phyloP scores from a whole-genome alignment of 2,888 invertebrate species.

The Cryptus viduatorius region DNA sequence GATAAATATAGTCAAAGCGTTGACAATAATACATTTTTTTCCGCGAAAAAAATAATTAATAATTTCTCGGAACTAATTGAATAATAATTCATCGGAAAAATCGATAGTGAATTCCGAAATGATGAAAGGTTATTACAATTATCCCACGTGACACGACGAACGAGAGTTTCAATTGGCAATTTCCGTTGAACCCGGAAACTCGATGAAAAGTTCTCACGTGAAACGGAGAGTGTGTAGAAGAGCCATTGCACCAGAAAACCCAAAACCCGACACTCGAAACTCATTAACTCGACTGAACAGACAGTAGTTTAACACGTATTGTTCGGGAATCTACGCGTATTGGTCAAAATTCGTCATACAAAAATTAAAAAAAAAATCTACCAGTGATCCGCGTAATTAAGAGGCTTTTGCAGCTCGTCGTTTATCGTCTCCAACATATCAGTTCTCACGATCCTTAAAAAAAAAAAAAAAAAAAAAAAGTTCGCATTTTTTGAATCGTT shows the following conservation, averaged over 20 bases:
- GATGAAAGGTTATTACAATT: neutral
- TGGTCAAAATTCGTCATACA: neutral
- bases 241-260: neutral
- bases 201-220: conserved; percentile 55
- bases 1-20: too few species aligned
- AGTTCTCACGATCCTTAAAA: too few species aligned
- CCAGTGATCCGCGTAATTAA: neutral
- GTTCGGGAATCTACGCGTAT: neutral
- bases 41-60: too few species aligned
- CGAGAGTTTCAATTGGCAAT: conserved; percentile 66
- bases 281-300: neutral
- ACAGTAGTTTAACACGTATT: neutral
- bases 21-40: too few species aligned
- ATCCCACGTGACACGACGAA: conserved; percentile 34
- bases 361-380: neutral
- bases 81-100: conserved; percentile 41
- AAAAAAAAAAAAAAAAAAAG: neutral
- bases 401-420: too few species aligned
- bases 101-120: conserved; percentile 41
- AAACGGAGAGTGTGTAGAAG: conserved; percentile 7
- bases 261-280: neutral
- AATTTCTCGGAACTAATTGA: too few species aligned
- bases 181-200: conserved; percentile 53
- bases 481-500: too few species aligned
- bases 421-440: too few species aligned